These are phyloP conservation scores for Lysiphlebus fabarum DNA, from an alignment of 1,140 invertebrate genomes.

Conservation along the genomic window DNA sequence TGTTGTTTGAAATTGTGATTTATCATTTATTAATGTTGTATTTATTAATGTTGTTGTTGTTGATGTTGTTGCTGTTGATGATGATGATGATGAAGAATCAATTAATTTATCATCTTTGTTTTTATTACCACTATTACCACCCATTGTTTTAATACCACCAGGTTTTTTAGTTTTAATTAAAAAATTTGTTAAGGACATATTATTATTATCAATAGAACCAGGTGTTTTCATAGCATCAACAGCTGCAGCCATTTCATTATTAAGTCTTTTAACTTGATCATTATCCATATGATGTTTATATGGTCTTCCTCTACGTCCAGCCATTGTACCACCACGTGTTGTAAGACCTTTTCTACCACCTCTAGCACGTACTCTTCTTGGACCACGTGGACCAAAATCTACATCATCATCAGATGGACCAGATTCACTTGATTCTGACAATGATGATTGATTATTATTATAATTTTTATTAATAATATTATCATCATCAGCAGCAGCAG, in stretches of 20 bases:
- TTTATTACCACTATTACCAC: slow-evolving; percentile 42
- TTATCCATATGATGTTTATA: slow-evolving; percentile 46
- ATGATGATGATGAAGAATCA: background rate
- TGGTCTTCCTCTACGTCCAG: slow-evolving; percentile 37
- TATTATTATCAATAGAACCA: slow-evolving; percentile 42
- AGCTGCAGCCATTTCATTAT: slow-evolving; percentile 53
- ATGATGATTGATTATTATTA: slow-evolving; percentile 36
- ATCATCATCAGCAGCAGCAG: background rate
- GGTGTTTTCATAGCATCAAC: slow-evolving; percentile 52
- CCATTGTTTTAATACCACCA: slow-evolving; percentile 18
- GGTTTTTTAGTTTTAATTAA: slow-evolving; percentile 36
- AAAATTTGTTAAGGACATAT: slow-evolving; percentile 25
- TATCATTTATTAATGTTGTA: too few relatives aligned
- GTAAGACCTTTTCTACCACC: slow-evolving; percentile 50
- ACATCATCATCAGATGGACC: slow-evolving; percentile 50
- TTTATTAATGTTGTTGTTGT: slow-evolving; percentile 4
- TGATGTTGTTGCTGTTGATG: slow-evolving; percentile 19
- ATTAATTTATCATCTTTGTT: slow-evolving; percentile 38
- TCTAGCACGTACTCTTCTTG: slow-evolving; percentile 34
- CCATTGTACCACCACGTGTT: slow-evolving; percentile 47
- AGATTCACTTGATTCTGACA: slow-evolving; percentile 47
- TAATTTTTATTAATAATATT: too few relatives aligned
- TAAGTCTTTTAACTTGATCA: slow-evolving; percentile 49
- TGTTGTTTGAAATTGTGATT: slow-evolving; percentile 39
- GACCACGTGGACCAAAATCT: slow-evolving; percentile 47